These are phyloP conservation scores for Cylloceria caligata DNA, from an alignment of 2,888 invertebrate species.

Conservation along the genomic window DNA sequence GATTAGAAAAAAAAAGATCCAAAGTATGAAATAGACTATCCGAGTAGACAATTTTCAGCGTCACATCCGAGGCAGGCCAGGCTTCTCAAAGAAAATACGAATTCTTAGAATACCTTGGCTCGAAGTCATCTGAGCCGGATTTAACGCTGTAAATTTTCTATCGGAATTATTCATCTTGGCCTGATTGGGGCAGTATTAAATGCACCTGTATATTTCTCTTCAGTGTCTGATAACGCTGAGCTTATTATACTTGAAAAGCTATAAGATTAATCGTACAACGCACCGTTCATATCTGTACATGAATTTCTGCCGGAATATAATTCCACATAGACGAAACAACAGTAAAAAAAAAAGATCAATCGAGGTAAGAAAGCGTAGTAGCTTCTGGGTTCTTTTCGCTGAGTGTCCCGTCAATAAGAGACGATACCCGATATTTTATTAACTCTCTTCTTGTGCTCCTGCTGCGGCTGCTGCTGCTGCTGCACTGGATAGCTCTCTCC, in stretches of 20 bases:
- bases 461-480: constrained; percentile 16
- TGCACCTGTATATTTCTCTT: not conserved
- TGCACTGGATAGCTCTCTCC: constrained; percentile 35
- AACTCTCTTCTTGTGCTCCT: constrained; percentile 32
- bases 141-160: constrained; percentile 1
- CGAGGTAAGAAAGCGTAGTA: constrained; percentile 19
- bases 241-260: not conserved
- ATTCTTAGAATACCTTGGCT: not conserved
- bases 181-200: not conserved
- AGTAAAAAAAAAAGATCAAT: not conserved
- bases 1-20: not conserved
- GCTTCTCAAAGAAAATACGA: not conserved
- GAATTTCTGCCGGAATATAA: not conserved
- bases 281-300: not conserved
- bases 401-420: constrained; percentile 50
- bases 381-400: constrained; percentile 21
- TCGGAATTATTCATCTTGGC: not conserved
- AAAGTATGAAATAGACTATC: not conserved
- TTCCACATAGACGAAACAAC: not conserved
- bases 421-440: constrained; percentile 63
- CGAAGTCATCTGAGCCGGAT: not conserved
- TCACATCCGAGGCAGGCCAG: not conserved
- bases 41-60: not conserved
- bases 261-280: not conserved
- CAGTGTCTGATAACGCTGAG: not conserved